These are phyloP conservation scores for Lymantria dispar DNA, from an alignment of 2,888 invertebrate species.

Conservation along the genomic window DNA sequence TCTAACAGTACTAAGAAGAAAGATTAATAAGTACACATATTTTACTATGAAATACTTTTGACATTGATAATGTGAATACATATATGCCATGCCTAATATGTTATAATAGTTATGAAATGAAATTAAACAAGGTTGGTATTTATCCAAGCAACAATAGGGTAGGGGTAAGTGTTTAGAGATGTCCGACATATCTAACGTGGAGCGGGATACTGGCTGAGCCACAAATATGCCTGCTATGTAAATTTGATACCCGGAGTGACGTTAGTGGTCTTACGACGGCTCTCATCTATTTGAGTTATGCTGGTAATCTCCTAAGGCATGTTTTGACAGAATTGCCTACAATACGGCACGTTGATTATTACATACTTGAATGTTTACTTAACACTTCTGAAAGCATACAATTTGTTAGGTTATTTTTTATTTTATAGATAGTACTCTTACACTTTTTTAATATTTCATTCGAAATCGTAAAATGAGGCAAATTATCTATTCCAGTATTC, in stretches of 20 bases:
- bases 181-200: slow-evolving; percentile 39
- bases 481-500: no score
- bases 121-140: slow-evolving; percentile 25
- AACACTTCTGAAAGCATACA: neutral
- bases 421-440: no score
- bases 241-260: slow-evolving; percentile 69
- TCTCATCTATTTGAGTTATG: slow-evolving; percentile 57
- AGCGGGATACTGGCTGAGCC: slow-evolving; percentile 53
- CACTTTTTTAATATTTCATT: no score
- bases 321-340: slow-evolving; percentile 44
- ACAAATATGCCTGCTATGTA: slow-evolving; percentile 71
- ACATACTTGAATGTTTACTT: slow-evolving; percentile 9
- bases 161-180: slow-evolving; percentile 31
- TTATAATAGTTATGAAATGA: slow-evolving; percentile 14
- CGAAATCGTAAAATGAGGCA: no score
- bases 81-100: neutral
- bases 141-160: neutral
- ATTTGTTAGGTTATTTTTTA: neutral
- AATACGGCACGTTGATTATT: slow-evolving; percentile 13
- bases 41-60: no score
- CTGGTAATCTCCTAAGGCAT: slow-evolving; percentile 43
- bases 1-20: no score
- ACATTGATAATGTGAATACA: no score
- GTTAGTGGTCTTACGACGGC: slow-evolving; percentile 52
- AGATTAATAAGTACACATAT: no score